Percentiles rank a stretch among this genome's conserved stretches.
phyloP scores from a whole-genome alignment of 1,140 invertebrate genomes.

The Bombus cullumanus region DNA sequence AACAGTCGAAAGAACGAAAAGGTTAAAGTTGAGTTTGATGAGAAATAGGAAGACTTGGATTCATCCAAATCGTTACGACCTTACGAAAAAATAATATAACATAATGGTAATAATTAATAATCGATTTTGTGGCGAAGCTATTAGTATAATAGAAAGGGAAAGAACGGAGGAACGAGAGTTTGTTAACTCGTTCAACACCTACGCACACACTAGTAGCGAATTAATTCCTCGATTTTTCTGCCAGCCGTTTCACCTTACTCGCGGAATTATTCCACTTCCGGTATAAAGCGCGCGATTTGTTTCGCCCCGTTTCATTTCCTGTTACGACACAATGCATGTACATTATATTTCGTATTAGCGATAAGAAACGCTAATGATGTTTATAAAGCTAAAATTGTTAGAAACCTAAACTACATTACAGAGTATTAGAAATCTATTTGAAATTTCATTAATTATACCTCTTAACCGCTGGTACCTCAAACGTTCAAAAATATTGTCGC shows the following conservation, averaged over 20 bases:
- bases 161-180: conserved; percentile 1
- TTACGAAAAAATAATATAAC: too few species aligned
- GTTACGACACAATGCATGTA: neutral
- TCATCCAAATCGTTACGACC: too few species aligned
- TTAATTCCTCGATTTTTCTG: conserved; percentile 44
- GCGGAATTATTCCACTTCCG: conserved; percentile 42
- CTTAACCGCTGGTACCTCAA: too few species aligned
- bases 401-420: too few species aligned
- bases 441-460: too few species aligned
- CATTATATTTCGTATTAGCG: neutral
- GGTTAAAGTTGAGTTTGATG: neutral
- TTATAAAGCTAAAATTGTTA: too few species aligned
- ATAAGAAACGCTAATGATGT: neutral
- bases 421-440: too few species aligned
- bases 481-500: too few species aligned
- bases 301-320: neutral
- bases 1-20: neutral
- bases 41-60: neutral
- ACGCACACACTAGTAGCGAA: conserved; percentile 22
- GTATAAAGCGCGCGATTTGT: conserved; percentile 36
- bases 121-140: too few species aligned
- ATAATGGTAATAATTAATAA: too few species aligned
- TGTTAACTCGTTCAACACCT: conserved; percentile 11
- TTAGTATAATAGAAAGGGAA: too few species aligned
- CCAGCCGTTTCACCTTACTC: conserved; percentile 30